Evolutionary conservation across 64 coral and sea anemone species (phyloP), one percentile per base, ranked within the genome.

Genomic region (Pocillopora damicornis): DNA sequence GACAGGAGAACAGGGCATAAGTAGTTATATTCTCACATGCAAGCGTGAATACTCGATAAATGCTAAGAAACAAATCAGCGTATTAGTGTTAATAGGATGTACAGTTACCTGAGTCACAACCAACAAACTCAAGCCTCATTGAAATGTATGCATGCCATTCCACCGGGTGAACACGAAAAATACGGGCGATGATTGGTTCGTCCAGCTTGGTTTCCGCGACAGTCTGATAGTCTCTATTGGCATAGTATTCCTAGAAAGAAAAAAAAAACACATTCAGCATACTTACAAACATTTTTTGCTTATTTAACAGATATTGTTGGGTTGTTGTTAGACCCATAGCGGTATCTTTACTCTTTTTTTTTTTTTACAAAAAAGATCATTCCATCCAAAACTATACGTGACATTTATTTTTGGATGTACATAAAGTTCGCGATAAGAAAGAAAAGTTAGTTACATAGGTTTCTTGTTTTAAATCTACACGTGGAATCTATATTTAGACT

Each of bases 71-170:
- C 17, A 67, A n/a, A 17, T 20, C 1, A 67, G n/a, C n/a, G 61
- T 63, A 63, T 63, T 30, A 7, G 42, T 66, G 4, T 18, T 10
- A 22, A 6, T 5, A 69, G 18, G 5, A 22, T 23, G 18, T 20
- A n/a, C 20, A 69, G 1, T 81, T 4, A 81, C 79, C 79, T 17
- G 79, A 81, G 13, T 65, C 22, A 34, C 88, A 90, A 11, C 88
- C 88, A 75, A 76, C 82, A 11, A 83, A 75, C 13, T 90, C 88
- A 30, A 80, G 36, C 30, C 88, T 82, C 66, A 90, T 60, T 11
- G 79, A 73, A 56, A 90, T 83, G 14, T 58, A 23, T 15, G 79
- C 14, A 38, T 90, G 23, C 79, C 79, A 90, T 0, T 79, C 71
- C 1, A 60, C 11, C 42, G 88, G 88, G 23, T 36, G 12, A 30